Percentiles rank a stretch among this genome's conserved stretches.
Conservation (phyloP, 2,888 invertebrate genomes). For the Trissonchulus latispiculum region DNA sequence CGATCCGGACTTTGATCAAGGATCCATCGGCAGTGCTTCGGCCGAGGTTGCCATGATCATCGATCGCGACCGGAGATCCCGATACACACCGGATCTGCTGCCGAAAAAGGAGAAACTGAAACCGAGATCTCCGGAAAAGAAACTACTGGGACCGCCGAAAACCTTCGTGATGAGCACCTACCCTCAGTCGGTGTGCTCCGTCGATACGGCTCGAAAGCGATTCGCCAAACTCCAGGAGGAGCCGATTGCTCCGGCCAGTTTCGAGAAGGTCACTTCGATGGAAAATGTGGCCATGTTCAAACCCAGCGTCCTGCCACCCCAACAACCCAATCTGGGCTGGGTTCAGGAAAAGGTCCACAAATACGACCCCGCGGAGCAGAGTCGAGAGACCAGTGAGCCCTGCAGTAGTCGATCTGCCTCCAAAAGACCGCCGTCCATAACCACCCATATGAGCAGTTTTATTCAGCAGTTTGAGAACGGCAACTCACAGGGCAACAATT, state of each 20-base stretch:
- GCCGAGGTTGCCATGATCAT: conserved; percentile 22
- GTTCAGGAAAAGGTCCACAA: neutral
- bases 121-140: neutral
- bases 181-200: neutral
- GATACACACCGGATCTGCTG: conserved; percentile 2
- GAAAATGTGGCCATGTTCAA: neutral
- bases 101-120: neutral
- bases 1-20: conserved; percentile 11
- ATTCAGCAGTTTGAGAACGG: neutral
- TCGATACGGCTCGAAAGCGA: neutral
- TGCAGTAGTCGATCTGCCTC: neutral
- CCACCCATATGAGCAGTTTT: neutral
- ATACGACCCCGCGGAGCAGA: neutral
- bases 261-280: neutral
- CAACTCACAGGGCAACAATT: neutral
- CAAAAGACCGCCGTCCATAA: neutral
- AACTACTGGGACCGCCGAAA: neutral
- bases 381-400: neutral
- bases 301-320: neutral
- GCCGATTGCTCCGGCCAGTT: neutral
- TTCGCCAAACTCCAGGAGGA: neutral
- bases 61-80: neutral
- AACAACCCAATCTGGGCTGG: neutral
- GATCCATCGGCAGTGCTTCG: conserved; percentile 22
- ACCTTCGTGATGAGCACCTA: neutral